Evolutionary conservation across 2,797 vertebrate species (phyloP).

Genomic region (Decapterus maruadsi): DNA sequence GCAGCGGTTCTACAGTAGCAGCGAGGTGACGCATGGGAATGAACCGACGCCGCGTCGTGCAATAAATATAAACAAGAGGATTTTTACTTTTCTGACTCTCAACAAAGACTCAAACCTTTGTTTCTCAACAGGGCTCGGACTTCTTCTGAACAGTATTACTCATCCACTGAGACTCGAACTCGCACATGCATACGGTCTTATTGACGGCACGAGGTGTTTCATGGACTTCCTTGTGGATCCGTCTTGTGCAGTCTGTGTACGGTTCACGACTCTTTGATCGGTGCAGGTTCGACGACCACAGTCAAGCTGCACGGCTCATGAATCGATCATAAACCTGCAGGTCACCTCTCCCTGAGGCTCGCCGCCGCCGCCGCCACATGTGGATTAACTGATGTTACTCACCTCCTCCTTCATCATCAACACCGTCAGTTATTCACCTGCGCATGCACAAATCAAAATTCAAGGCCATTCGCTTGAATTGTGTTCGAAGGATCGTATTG

Average conservation of each 20-base stretch:
- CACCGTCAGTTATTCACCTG: constrained; percentile 52
- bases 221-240: constrained; percentile 46
- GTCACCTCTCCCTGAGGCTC: constrained; percentile 14
- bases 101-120: constrained; percentile 17
- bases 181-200: constrained; percentile 34
- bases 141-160: constrained; percentile 52
- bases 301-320: constrained; percentile 40
- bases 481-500: constrained; percentile 24
- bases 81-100: constrained; percentile 23
- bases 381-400: constrained; percentile 55
- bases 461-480: constrained; percentile 37
- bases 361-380: constrained; percentile 16
- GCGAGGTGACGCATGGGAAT: constrained; percentile 6
- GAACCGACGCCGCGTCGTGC: constrained; percentile 16
- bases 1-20: neutral
- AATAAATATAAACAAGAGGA: constrained; percentile 38
- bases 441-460: constrained; percentile 60
- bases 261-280: constrained; percentile 37
- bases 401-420: constrained; percentile 21
- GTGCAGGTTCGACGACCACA: constrained; percentile 23
- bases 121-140: constrained; percentile 31
- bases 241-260: constrained; percentile 53
- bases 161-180: constrained; percentile 31
- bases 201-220: constrained; percentile 53
- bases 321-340: constrained; percentile 43